These are phyloP conservation scores for Clarias macrocephalus DNA, from an alignment of 2,113 vertebrate species.

Conservation along the genomic window DNA sequence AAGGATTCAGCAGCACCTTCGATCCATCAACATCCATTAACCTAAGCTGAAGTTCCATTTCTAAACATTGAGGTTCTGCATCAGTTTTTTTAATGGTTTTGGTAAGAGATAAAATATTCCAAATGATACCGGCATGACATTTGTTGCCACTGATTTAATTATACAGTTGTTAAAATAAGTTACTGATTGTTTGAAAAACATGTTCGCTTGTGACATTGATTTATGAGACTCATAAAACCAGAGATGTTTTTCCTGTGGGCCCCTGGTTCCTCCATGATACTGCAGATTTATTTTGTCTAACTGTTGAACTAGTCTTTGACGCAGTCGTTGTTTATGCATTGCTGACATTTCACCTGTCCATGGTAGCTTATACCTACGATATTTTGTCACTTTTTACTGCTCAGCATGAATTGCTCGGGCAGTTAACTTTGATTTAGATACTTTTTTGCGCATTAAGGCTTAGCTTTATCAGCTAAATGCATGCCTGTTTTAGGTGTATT, in stretches of 20 bases:
- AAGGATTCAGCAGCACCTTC: conserved; percentile 23
- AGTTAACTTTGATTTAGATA: not conserved
- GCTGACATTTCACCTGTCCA: not conserved
- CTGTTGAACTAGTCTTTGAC: conserved; percentile 25
- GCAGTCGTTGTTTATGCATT: conserved; percentile 4
- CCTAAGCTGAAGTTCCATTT: not conserved
- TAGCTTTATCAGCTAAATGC: not conserved
- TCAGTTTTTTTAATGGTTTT: conserved; percentile 5
- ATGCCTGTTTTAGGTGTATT: not conserved
- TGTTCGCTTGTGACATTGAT: conserved; percentile 25
- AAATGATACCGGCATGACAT: conserved; percentile 13
- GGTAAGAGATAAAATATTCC: conserved; percentile 15
- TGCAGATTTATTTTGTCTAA: conserved; percentile 33
- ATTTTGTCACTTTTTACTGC: not conserved
- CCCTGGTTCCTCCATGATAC: not conserved
- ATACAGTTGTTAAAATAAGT: conserved; percentile 40
- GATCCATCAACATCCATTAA: conserved; percentile 7
- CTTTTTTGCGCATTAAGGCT: not conserved
- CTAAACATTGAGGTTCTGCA: conserved; percentile 12
- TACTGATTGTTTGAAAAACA: conserved; percentile 22
- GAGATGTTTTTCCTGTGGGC: conserved; percentile 22
- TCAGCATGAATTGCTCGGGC: not conserved
- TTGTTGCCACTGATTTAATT: conserved; percentile 31
- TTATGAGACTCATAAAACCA: conserved; percentile 38
- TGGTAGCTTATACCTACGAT: not conserved